Base-by-base conservation (phyloP, 1,140 invertebrate genomes). In the Diachasmimorpha longicaudata region DNA sequence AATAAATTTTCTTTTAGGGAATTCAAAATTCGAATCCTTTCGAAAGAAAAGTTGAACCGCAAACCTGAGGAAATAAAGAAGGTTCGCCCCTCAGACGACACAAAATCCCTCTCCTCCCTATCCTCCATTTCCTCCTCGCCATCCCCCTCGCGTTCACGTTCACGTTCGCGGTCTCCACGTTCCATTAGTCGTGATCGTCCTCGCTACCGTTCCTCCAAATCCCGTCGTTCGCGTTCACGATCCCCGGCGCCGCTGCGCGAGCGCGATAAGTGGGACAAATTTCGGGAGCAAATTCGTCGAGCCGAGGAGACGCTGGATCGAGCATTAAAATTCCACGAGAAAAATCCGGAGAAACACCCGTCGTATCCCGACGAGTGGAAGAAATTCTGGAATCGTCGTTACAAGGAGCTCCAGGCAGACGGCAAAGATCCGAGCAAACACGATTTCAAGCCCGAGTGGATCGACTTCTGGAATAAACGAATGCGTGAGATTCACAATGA, bases 381-480 rank as follows among this genome's bases (percentile, higher is more conserved):
- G 81, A 93, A 93, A 81, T 96, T 95, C 82, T 95, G 94, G 94
- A 95, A 94, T 81, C 87, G 91, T 5, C 91, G 94, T 0, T 96
- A 95, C 82, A 95, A 95, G 83, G 94, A 96, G 84, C 87, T 96
- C 55, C 93, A 95, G 84, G 87, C 90, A 71, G 93, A 94, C 85
- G 93, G 93, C 46, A 93, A 93, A 82, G 94, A 96, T 86, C 92
- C 94, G 0, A 90, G 91, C 44, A 93, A 92, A 55, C 92, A 96
- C 83, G 95, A 96, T 81, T 96, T 95, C 81, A 96, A 95, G 81
- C 94, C 95, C 0, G 95, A 96, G 80, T 96, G 95, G 95, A 95
- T 96, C 52, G 87, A 91, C 42, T 95, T 92, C 81, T 96, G 95
- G 95, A 95, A 94, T 81, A 91, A 92, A 72, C 90, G 93, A 14